Evolutionary conservation across 2,113 vertebrate genomes (phyloP), one percentile per base, ranked within the genome.

Genomic region (human): DNA sequence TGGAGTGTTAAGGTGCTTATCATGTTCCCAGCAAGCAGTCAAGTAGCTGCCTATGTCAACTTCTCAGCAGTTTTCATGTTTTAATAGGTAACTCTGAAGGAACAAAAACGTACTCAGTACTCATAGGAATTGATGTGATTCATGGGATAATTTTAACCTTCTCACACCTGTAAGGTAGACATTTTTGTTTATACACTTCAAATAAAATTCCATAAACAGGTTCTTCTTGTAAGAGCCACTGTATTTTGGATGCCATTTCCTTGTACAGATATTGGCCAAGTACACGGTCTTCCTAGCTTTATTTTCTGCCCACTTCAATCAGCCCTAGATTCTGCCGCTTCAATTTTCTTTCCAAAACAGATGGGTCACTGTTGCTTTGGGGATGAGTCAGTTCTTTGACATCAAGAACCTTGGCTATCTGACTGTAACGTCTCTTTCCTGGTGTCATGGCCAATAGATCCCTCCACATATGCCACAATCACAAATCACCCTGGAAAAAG

Each of bases 81-180:
- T 93, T 96, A 94, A 85, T 55, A 70, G 17, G 64, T 81, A 84
- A 95, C 43, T 94, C 88, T 27, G 75, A 84, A 96, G 84, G 73
- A 92, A 86, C 73, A 66, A 61, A 93, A 32, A 70, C 5, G 64
- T 16, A n/a, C 43, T 43, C 22, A 22, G 25, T 32, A 9, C 61
- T 70, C 17, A 50, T 6, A 68, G 83, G 18, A 72, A 59, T 35
- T 84, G 8, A 43, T 32, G 12, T 25, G 7, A 73, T 55, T 85
- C 27, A 6, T 84, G n/a, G 59, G n/a, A 76, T 73, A 86, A 64
- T 95, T 95, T 84, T 92, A 85, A 78, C n/a, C 61, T 96, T 43
- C 55, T 84, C 18, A 68, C 20, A 75, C 23, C 45, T 68, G 1
- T 52, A 76, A 81, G 13, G 6, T 22, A 80, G 48, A 66, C 14